These are phyloP conservation scores for Allygus modestus DNA, from an alignment of 2,888 invertebrate genomes.

Conservation along the genomic window DNA sequence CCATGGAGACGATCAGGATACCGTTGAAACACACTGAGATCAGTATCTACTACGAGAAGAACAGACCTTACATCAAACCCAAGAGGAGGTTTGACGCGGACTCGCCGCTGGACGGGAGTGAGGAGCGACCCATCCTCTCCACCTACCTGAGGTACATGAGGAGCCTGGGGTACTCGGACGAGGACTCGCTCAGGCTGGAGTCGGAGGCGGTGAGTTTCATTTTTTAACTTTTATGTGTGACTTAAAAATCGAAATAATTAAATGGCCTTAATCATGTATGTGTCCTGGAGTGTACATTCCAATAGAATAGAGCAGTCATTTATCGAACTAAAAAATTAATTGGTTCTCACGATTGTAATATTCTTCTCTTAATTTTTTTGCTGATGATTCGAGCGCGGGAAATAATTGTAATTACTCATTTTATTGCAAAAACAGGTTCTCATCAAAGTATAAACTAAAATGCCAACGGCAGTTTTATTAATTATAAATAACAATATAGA, in stretches of 20 bases:
- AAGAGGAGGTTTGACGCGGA: constrained; percentile 45
- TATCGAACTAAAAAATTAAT: too few species aligned
- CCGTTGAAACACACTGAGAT: constrained; percentile 54
- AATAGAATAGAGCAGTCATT: too few species aligned
- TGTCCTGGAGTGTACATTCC: too few species aligned
- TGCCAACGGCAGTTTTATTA: too few species aligned
- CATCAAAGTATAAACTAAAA: too few species aligned
- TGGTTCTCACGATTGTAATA: too few species aligned
- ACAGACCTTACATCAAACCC: constrained; percentile 52
- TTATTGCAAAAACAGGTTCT: too few species aligned
- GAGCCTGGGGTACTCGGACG: constrained; percentile 82
- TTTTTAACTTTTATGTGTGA: not conserved
- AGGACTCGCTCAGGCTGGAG: constrained; percentile 79
- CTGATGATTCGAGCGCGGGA: too few species aligned
- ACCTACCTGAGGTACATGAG: constrained; percentile 92
- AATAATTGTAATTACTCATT: too few species aligned
- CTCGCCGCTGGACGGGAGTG: constrained; percentile 19
- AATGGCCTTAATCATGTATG: not conserved
- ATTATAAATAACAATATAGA: too few species aligned
- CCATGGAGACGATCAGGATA: constrained; percentile 50
- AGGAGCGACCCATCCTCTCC: constrained; percentile 88
- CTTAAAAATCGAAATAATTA: not conserved
- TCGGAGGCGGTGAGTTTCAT: constrained; percentile 79
- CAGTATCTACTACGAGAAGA: constrained; percentile 56
- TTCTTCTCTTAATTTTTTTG: too few species aligned